Evolutionary conservation across 2,797 vertebrate species (phyloP).

Genomic region (Chelonia mydas): DNA sequence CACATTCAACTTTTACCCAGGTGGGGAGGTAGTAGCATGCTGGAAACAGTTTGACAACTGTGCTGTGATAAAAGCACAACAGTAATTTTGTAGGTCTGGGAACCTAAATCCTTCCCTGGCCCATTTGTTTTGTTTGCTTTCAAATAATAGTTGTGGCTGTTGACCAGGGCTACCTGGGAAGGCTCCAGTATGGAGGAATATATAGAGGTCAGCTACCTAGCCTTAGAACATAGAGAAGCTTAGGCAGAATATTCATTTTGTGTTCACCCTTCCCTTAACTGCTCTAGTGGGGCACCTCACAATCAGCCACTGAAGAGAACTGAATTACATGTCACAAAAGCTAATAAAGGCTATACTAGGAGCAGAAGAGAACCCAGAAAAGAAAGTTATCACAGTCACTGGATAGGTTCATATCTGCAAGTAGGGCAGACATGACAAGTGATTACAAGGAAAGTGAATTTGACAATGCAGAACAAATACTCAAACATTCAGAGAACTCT

Average conservation of each 20-base stretch:
- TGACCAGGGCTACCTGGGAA: neutral
- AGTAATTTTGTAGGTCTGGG: neutral
- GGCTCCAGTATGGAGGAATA: neutral
- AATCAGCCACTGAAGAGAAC: neutral
- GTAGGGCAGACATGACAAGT: neutral
- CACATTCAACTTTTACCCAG: no score
- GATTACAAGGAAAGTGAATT: neutral
- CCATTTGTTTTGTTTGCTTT: neutral
- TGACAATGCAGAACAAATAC: neutral
- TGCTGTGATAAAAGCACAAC: neutral
- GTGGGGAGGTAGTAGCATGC: neutral
- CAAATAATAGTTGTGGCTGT: neutral
- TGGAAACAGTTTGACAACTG: neutral
- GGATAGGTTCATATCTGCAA: neutral
- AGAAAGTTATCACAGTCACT: neutral
- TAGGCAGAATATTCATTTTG: neutral
- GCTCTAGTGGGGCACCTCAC: neutral
- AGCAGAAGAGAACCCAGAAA: neutral
- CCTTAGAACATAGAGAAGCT: neutral
- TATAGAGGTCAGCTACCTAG: neutral
- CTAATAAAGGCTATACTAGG: neutral
- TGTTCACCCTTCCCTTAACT: neutral
- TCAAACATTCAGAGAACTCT: neutral
- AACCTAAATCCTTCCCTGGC: neutral
- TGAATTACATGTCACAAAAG: neutral